Percentiles rank a stretch among this genome's conserved stretches.
Conservation (phyloP, 2,797 vertebrate species). For the Eupleurogrammus muticus region DNA sequence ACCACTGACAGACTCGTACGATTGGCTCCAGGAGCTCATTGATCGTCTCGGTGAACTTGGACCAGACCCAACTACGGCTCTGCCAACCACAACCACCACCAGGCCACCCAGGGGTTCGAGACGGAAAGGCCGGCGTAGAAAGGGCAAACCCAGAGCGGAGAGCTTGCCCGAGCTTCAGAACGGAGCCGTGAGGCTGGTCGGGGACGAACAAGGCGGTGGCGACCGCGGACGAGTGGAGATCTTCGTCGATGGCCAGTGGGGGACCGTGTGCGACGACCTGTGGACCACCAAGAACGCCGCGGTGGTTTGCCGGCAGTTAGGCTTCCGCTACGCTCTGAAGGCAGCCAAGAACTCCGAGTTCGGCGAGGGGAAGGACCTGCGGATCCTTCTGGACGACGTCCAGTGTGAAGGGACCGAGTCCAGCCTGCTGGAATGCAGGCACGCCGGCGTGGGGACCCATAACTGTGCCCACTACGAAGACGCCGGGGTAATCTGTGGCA, state of each 20-base stretch:
- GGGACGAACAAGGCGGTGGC: slow-evolving; percentile 57
- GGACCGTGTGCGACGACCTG: slow-evolving; percentile 93
- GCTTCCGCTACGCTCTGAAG: slow-evolving; percentile 82
- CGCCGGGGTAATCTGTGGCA: slow-evolving; percentile 90
- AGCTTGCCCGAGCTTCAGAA: slow-evolving; percentile 25
- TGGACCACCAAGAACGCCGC: slow-evolving; percentile 84
- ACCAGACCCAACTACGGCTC: slow-evolving; percentile 24
- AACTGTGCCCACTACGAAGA: slow-evolving; percentile 94
- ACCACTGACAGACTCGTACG: slow-evolving; percentile 58
- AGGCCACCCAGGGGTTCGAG: slow-evolving; percentile 56
- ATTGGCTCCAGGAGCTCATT: slow-evolving; percentile 79
- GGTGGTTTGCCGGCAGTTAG: slow-evolving; percentile 93
- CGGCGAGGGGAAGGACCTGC: slow-evolving; percentile 86
- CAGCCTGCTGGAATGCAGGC: slow-evolving; percentile 88
- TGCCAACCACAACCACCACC: slow-evolving; percentile 51
- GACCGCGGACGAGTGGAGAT: slow-evolving; percentile 90
- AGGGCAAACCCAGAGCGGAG: slow-evolving; percentile 66
- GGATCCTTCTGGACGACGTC: slow-evolving; percentile 91
- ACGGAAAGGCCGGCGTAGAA: slow-evolving; percentile 72
- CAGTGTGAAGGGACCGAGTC: slow-evolving; percentile 87
- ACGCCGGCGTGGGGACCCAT: slow-evolving; percentile 84
- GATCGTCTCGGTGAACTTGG: slow-evolving; percentile 41
- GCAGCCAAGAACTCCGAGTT: slow-evolving; percentile 91
- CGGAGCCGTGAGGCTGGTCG: slow-evolving; percentile 86
- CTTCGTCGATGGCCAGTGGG: slow-evolving; percentile 87